Evolutionary conservation across 2,888 invertebrate genomes (phyloP).

Genomic region (Notodonta ziczac): DNA sequence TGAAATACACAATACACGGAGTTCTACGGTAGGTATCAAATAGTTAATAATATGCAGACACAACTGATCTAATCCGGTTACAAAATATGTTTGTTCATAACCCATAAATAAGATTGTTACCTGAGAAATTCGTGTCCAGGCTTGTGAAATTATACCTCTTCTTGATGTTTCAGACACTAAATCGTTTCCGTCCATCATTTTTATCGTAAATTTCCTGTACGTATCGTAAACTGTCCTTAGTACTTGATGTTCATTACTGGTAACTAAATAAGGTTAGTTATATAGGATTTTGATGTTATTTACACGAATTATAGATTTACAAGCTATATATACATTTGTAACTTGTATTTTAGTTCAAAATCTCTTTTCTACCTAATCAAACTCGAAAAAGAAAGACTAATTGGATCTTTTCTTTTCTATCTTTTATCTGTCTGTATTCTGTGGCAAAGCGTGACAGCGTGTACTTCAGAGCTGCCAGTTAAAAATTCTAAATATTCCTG

Average conservation of each 20-base stretch:
- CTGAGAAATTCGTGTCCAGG: constrained; percentile 88
- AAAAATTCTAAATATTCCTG: not conserved
- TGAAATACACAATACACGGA: not conserved
- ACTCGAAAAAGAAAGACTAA: constrained; percentile 25
- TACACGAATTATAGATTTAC: constrained; percentile 35
- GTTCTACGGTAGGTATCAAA: not conserved
- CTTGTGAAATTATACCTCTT: constrained; percentile 87
- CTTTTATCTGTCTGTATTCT: constrained; percentile 20
- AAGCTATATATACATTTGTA: constrained; percentile 31
- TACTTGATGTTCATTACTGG: constrained; percentile 50
- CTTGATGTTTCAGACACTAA: constrained; percentile 83
- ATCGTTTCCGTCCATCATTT: constrained; percentile 90
- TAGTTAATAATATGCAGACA: not conserved
- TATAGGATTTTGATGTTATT: constrained; percentile 20
- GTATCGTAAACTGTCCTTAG: constrained; percentile 30
- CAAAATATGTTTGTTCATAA: not conserved
- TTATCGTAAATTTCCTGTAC: constrained; percentile 44
- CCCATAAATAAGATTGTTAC: constrained; percentile 55
- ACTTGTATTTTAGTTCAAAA: constrained; percentile 23
- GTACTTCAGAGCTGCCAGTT: constrained; percentile 2
- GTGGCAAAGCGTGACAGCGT: constrained; percentile 12
- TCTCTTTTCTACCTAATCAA: constrained; percentile 6
- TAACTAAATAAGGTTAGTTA: constrained; percentile 18
- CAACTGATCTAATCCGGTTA: not conserved
- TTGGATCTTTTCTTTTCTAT: constrained; percentile 30